Evolutionary conservation across 2,113 vertebrate genomes (phyloP).

Genomic region (Lathamus discolor): DNA sequence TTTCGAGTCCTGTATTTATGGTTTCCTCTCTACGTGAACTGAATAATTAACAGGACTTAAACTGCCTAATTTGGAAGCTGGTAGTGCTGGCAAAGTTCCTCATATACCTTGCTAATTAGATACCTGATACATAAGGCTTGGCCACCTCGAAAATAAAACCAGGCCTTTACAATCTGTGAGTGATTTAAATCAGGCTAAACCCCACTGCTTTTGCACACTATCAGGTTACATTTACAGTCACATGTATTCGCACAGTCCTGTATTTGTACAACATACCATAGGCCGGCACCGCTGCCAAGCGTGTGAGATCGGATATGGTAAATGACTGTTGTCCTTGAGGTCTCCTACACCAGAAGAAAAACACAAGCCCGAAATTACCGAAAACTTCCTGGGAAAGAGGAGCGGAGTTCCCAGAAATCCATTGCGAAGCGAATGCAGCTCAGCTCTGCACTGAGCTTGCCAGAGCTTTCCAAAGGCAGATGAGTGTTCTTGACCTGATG

Average conservation of each 20-base stretch:
- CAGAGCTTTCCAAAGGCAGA: conserved; percentile 47
- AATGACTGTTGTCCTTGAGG: conserved; percentile 62
- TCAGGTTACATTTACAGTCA: conserved; percentile 18
- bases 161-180: not conserved
- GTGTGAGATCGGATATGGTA: conserved; percentile 52
- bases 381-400: conserved; percentile 53
- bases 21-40: not conserved
- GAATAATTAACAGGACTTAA: not conserved
- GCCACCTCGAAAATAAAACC: not conserved
- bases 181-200: conserved; percentile 31
- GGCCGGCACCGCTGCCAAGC: conserved; percentile 21
- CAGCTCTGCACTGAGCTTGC: not conserved
- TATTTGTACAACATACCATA: conserved; percentile 61
- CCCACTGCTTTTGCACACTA: not conserved
- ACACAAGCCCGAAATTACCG: conserved; percentile 65
- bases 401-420: conserved; percentile 56
- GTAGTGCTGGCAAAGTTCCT: not conserved
- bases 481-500: conserved; percentile 28
- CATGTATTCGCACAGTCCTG: not conserved
- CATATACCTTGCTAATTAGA: not conserved
- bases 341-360: conserved; percentile 64
- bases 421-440: not conserved
- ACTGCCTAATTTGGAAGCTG: not conserved
- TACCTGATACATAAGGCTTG: not conserved
- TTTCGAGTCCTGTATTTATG: not conserved